These are phyloP conservation scores for Sphecodes monilicornis DNA, from an alignment of 2,888 invertebrate genomes.

Conservation along the genomic window DNA sequence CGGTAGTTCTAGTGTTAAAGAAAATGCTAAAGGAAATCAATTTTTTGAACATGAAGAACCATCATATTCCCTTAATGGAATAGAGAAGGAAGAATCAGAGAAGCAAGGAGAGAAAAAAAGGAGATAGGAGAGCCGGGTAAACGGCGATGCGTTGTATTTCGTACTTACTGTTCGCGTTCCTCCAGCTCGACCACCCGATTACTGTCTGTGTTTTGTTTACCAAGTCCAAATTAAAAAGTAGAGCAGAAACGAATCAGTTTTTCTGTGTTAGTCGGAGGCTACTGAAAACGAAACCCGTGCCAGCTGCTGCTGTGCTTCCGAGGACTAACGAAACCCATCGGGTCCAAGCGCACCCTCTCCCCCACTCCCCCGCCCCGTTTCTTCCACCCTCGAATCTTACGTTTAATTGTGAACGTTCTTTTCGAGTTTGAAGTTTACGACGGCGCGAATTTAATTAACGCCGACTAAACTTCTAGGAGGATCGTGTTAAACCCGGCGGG, in stretches of 20 bases:
- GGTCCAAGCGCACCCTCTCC: not conserved
- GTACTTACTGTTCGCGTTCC: conserved; percentile 94
- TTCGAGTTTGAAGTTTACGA: conserved; percentile 25
- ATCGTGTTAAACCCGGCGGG: conserved; percentile 1
- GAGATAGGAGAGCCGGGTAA: not conserved
- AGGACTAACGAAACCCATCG: conserved; percentile 8
- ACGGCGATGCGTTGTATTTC: conserved; percentile 59
- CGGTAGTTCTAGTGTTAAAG: too few relatives aligned
- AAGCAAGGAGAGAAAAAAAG: not conserved
- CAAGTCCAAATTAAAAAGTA: conserved; percentile 86
- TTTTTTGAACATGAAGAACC: not conserved
- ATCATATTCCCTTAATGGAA: not conserved
- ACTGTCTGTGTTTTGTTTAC: conserved; percentile 88
- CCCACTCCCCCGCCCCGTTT: not conserved
- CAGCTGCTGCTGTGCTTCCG: conserved; percentile 22
- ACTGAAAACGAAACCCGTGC: conserved; percentile 43
- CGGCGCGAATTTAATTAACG: conserved; percentile 50
- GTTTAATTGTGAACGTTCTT: conserved; percentile 37
- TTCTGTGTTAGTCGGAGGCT: conserved; percentile 81
- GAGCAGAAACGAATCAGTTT: conserved; percentile 85
- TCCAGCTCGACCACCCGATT: conserved; percentile 91
- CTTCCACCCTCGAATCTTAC: not conserved
- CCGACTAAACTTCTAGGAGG: conserved; percentile 27
- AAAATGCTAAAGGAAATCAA: not conserved
- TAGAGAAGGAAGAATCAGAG: not conserved